These are phyloP conservation scores for Forbesichthys papilliferus DNA, from an alignment of 2,113 vertebrate genomes.

Conservation along the genomic window DNA sequence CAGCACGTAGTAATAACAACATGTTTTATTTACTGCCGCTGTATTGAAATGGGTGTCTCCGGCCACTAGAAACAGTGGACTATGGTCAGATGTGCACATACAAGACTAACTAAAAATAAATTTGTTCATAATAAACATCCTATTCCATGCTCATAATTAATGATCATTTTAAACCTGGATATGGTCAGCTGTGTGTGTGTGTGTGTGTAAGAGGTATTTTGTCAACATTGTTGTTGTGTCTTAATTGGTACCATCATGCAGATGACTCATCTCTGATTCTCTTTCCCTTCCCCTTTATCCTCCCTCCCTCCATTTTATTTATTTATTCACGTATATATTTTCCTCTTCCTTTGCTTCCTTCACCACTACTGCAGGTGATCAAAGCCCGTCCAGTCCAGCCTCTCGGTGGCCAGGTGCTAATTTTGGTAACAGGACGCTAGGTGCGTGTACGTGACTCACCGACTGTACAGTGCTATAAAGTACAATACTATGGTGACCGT, in stretches of 20 bases:
- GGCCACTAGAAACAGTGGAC: no score
- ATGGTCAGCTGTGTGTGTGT: background rate
- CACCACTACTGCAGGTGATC: constrained; percentile 77
- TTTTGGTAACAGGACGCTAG: constrained; percentile 79
- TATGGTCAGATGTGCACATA: no score
- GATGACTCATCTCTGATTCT: constrained; percentile 65
- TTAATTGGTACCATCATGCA: constrained; percentile 55
- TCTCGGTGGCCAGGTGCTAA: constrained; percentile 80
- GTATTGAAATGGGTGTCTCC: no score
- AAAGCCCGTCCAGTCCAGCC: constrained; percentile 78
- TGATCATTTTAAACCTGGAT: constrained; percentile 4
- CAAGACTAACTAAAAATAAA: background rate
- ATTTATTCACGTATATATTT: constrained; percentile 12
- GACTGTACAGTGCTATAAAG: no score
- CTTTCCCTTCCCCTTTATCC: constrained; percentile 37
- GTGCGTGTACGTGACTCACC: constrained; percentile 60
- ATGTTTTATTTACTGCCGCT: no score
- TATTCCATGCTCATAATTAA: constrained; percentile 10
- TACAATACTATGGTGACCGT: no score
- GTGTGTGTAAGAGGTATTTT: constrained; percentile 34
- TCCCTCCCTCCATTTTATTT: constrained; percentile 33
- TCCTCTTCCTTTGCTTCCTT: constrained; percentile 26
- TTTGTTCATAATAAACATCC: background rate
- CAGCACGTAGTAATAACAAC: no score
- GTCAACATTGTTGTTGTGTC: constrained; percentile 49